These are phyloP conservation scores for Porites australiensis DNA, from an alignment of 64 coral and sea anemone genomes.

Conservation along the genomic window DNA sequence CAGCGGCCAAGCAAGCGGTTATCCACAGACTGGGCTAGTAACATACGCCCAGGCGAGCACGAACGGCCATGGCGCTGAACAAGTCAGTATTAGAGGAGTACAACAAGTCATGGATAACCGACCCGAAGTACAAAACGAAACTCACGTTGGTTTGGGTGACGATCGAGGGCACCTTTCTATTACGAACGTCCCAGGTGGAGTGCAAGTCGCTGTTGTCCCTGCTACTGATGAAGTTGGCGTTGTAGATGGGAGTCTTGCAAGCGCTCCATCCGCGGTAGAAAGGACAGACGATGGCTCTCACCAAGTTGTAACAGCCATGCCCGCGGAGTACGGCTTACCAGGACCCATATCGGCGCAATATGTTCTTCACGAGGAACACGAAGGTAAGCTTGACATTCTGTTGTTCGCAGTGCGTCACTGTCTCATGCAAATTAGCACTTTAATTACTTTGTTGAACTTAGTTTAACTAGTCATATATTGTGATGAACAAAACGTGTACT, in stretches of 20 bases:
- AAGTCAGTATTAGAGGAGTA: slow-evolving; percentile 69
- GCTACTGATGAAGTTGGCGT: slow-evolving; percentile 78
- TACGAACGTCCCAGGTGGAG: slow-evolving; percentile 70
- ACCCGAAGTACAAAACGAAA: slow-evolving; percentile 86
- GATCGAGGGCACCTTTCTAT: slow-evolving; percentile 80
- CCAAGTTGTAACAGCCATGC: slow-evolving; percentile 81
- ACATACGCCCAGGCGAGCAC: slow-evolving; percentile 82
- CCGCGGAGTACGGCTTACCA: slow-evolving; percentile 72
- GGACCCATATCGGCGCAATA: slow-evolving; percentile 60
- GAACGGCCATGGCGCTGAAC: slow-evolving; percentile 76
- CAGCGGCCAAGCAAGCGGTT: slow-evolving; percentile 58
- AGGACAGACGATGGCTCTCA: slow-evolving; percentile 69
- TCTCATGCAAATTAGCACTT: no score
- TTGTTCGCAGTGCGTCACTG: no score
- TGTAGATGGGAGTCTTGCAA: slow-evolving; percentile 55
- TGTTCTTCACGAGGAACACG: slow-evolving; percentile 81
- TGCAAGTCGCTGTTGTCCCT: slow-evolving; percentile 89
- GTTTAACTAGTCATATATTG: no score
- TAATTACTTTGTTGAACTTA: no score
- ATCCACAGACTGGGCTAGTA: slow-evolving; percentile 76
- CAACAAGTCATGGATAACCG: slow-evolving; percentile 87
- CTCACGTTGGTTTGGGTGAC: slow-evolving; percentile 75
- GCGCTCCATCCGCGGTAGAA: slow-evolving; percentile 62
- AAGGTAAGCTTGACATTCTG: slow-evolving; percentile 61
- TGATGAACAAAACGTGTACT: no score